Evolutionary conservation across 2,888 invertebrate species (phyloP), one percentile per base, ranked within the genome.

Genomic region (Teleiodes luculella): DNA sequence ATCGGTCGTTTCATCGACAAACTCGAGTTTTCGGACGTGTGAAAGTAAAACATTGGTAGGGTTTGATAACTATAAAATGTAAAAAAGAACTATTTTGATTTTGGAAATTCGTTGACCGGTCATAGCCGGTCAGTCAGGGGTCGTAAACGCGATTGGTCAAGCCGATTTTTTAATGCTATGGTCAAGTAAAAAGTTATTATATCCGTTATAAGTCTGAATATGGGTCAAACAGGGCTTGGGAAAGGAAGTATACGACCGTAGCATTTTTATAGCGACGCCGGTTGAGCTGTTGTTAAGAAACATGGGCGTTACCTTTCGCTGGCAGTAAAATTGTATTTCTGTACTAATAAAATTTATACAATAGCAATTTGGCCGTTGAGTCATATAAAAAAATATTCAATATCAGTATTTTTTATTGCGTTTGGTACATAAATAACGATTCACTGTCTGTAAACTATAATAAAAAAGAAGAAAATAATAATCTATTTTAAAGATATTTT

Each of bases 1-100:
- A 75, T 79, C 78, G 74, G 71, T 80, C 78, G 74, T 80, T 77
- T 63, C 56, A 68, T 72, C 68, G 78, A 78, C 79, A 79, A 80
- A 84, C 80, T 76, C 78, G 70, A 73, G 66, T 83, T 81, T 84
- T 76, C 80, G 77, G 85, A 86, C 85, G 86, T 88, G 86, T 86
- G 86, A 88, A 86, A 85, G 83, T 80, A 76, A 75, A 83, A 78
- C 70, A 81, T 74, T 79, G 78, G 74, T 75, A 76, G 82, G 63
- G 67, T 68, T 67, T 70, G 74, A 75, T 75, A 68, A 60, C 35
- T 49, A 28, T 36, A 67, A 65, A 66, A 76, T 79, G 79, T 82
- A 81, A 75, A 24, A 6, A 24, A 24, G 6, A 24, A 6, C 24
- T 6, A 24, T 24, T 36, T 36, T 14, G 69, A 69, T 62, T 58